phyloP scores from a whole-genome alignment of 1,140 invertebrate species.

The Euura lappo region DNA sequence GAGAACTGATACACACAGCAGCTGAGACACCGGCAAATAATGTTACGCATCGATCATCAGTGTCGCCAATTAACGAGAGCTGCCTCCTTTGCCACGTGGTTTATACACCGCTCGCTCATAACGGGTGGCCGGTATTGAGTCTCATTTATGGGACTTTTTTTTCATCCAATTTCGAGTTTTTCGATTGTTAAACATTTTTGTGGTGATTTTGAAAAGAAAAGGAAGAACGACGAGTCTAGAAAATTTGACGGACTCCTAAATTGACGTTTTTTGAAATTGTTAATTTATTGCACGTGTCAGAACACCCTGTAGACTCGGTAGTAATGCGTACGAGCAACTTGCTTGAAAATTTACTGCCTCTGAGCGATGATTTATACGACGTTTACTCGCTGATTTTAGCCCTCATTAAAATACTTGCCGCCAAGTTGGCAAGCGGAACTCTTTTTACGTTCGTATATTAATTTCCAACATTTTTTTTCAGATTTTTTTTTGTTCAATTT shows the following conservation, averaged over 20 bases:
- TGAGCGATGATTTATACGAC: conserved; percentile 56
- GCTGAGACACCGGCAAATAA: background rate
- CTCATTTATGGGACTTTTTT: conserved; percentile 33
- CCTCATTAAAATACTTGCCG: conserved; percentile 55
- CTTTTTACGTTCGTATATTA: no score
- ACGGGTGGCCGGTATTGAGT: no score
- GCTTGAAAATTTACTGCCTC: conserved; percentile 33
- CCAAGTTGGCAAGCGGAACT: conserved; percentile 13
- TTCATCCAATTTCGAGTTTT: no score
- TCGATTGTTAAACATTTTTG: no score
- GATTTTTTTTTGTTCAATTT: no score
- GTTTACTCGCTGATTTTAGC: conserved; percentile 52
- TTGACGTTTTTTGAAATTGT: no score
- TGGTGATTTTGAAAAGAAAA: no score
- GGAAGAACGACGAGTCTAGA: no score
- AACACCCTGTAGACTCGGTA: conserved; percentile 19
- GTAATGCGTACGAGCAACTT: background rate
- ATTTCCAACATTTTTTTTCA: no score
- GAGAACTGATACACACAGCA: background rate
- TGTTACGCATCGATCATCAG: conserved; percentile 2
- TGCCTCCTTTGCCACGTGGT: background rate
- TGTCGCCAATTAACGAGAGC: background rate
- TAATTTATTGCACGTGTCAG: no score
- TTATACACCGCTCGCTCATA: no score
- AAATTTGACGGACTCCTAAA: no score